phyloP scores from a whole-genome alignment of 1,140 invertebrate genomes.

The Bombus sibiricus region DNA sequence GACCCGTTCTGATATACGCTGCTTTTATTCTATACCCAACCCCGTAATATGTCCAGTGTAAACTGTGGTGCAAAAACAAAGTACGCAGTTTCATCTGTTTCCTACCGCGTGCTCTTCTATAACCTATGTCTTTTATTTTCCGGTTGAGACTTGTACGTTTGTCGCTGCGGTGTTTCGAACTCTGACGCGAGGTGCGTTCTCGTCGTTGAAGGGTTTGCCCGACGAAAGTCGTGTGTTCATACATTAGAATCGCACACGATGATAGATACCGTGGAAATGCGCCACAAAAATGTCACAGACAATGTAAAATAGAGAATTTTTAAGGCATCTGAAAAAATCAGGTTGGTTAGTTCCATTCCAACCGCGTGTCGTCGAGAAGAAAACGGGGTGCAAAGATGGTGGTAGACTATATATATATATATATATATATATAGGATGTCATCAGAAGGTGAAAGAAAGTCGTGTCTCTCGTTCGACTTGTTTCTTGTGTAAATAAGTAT shows the following conservation, averaged over 20 bases:
- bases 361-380: neutral
- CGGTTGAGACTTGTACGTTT: neutral
- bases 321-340: neutral
- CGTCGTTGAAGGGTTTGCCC: neutral
- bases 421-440: too few species aligned
- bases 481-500: neutral
- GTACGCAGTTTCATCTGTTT: neutral
- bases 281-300: neutral
- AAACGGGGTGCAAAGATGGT: conserved; percentile 7
- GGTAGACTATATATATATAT: neutral
- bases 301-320: neutral
- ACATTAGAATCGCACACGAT: neutral
- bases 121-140: neutral
- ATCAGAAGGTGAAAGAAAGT: neutral
- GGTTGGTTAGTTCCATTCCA: neutral
- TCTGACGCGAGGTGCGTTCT: neutral
- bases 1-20: conserved; percentile 13
- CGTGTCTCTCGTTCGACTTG: neutral
- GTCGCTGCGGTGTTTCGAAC: neutral
- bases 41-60: conserved; percentile 17
- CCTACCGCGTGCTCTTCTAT: neutral
- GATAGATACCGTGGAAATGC: too few species aligned
- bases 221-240: neutral
- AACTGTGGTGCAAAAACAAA: conserved; percentile 19
- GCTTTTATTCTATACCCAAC: conserved; percentile 43